Percentiles rank a stretch among this genome's conserved stretches.
These are phyloP conservation scores for Amia ocellicauda DNA, from an alignment of 2,113 vertebrate species.

Conservation along the genomic window DNA sequence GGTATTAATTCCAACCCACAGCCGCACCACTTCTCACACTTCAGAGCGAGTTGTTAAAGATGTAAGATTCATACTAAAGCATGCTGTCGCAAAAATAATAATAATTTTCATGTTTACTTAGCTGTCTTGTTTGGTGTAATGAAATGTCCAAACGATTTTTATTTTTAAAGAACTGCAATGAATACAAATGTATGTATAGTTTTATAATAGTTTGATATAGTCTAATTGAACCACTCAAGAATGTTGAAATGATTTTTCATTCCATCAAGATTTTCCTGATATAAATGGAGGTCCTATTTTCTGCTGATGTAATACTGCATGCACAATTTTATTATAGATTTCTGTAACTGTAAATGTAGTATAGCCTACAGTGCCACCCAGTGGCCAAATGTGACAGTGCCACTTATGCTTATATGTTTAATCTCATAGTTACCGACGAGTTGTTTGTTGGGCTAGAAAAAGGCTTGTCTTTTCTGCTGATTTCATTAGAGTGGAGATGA, in stretches of 20 bases:
- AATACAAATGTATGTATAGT: neutral
- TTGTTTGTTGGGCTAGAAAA: neutral
- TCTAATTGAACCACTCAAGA: neutral
- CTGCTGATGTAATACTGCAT: too few relatives aligned
- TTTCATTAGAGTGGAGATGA: neutral
- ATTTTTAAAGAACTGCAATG: neutral
- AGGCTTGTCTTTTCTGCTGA: neutral
- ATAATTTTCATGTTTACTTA: too few relatives aligned
- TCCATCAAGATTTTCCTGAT: neutral
- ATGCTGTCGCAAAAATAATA: too few relatives aligned
- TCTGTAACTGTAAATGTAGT: neutral
- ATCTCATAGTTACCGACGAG: neutral
- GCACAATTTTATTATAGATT: too few relatives aligned
- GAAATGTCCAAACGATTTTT: too few relatives aligned
- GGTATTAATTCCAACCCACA: too few relatives aligned
- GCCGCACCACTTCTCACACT: too few relatives aligned
- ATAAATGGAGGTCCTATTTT: neutral
- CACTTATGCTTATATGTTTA: neutral
- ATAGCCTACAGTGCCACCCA: slow-evolving; percentile 15
- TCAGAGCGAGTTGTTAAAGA: too few relatives aligned
- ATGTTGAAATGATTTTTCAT: neutral
- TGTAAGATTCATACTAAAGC: too few relatives aligned
- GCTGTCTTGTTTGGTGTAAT: too few relatives aligned
- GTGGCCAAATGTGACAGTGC: neutral
- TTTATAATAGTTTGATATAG: neutral